These are phyloP conservation scores for Aphodius granarius DNA, from an alignment of 2,888 invertebrate genomes.

Conservation along the genomic window DNA sequence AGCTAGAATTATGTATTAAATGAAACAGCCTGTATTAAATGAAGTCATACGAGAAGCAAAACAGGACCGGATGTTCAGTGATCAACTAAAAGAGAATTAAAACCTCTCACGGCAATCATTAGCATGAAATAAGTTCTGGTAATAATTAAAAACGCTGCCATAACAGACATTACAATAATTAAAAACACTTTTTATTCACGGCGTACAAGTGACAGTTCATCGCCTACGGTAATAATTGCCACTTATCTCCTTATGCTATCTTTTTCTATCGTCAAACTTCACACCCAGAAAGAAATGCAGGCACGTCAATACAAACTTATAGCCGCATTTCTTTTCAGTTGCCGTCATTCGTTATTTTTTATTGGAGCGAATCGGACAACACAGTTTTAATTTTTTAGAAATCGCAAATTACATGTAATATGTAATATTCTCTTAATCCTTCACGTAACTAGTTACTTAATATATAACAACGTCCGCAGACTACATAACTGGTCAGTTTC, in stretches of 20 bases:
- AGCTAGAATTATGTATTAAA: no score
- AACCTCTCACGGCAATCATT: background rate
- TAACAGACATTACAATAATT: background rate
- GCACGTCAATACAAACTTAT: background rate
- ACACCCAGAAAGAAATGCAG: background rate
- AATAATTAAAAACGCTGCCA: background rate
- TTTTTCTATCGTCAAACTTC: background rate
- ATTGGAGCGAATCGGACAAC: background rate
- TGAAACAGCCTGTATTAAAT: no score
- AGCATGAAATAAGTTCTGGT: no score
- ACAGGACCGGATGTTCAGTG: no score
- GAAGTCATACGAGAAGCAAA: no score
- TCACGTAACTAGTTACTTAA: background rate
- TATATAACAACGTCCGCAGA: background rate
- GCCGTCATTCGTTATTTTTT: background rate
- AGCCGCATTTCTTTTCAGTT: background rate
- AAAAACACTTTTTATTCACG: background rate
- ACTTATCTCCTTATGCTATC: background rate
- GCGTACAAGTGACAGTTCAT: background rate
- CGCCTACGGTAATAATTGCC: background rate
- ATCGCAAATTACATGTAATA: background rate
- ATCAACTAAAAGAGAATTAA: background rate
- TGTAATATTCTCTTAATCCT: background rate
- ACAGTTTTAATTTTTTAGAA: background rate
- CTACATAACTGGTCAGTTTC: background rate